A percentile compares a stretch with the other conserved stretches of the same genome.
Conservation (phyloP, 2,888 invertebrate genomes). For the Hyles lineata region DNA sequence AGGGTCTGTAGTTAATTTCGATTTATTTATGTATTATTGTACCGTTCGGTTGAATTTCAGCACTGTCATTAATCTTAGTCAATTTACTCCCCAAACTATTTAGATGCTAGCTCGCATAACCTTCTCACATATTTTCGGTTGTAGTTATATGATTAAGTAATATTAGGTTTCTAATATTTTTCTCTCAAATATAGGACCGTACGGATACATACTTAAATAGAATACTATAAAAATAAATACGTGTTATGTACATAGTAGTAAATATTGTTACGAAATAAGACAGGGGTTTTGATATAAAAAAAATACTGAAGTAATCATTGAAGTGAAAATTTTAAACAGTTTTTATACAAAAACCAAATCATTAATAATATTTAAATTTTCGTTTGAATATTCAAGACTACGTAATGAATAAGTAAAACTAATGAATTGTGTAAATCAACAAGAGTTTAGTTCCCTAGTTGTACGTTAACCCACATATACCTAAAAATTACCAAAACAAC, state of each 20-base stretch:
- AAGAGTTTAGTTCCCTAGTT: slow-evolving; percentile 16
- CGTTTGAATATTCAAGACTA: slow-evolving; percentile 27
- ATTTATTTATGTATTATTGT: slow-evolving; percentile 22
- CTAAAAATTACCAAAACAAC: slow-evolving; percentile 16
- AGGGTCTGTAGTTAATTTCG: slow-evolving; percentile 23
- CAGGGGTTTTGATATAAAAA: slow-evolving; percentile 39
- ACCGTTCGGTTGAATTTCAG: slow-evolving; percentile 38
- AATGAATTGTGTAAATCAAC: slow-evolving; percentile 22
- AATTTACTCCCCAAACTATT: slow-evolving; percentile 73
- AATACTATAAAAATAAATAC: slow-evolving; percentile 43
- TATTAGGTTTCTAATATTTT: slow-evolving; percentile 46
- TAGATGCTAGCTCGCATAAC: slow-evolving; percentile 58
- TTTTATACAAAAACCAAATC: slow-evolving; percentile 47
- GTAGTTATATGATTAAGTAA: slow-evolving; percentile 52
- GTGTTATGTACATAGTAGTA: slow-evolving; percentile 77
- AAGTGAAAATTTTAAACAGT: slow-evolving; percentile 26
- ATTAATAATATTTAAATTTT: slow-evolving; percentile 36
- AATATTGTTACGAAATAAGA: slow-evolving; percentile 60
- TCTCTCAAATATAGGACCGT: slow-evolving; percentile 42
- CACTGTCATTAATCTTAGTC: slow-evolving; percentile 74
- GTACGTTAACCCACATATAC: slow-evolving; percentile 23
- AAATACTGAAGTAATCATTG: slow-evolving; percentile 22
- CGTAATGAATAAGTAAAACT: slow-evolving; percentile 24
- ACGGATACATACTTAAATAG: slow-evolving; percentile 45
- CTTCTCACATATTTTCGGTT: slow-evolving; percentile 51